Evolutionary conservation across 2,888 invertebrate genomes (phyloP).

Genomic region (Ectemnius cavifrons): DNA sequence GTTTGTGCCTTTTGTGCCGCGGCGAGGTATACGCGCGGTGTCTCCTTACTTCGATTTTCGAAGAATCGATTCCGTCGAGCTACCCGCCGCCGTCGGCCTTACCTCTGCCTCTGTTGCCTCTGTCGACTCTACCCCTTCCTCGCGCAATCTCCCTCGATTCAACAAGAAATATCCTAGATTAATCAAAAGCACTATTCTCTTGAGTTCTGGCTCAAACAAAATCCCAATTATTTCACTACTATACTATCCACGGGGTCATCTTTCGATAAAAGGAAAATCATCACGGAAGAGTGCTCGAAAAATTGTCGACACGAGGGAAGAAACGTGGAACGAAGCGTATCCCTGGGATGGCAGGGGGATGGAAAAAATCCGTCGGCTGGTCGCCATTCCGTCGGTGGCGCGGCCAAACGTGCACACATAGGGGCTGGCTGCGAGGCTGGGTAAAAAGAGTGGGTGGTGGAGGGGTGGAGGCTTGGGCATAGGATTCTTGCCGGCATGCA

Average conservation of each 20-base stretch:
- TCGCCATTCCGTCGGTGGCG: constrained; percentile 57
- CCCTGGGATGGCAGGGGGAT: constrained; percentile 21
- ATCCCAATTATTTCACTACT: too few species aligned
- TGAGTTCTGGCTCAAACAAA: too few species aligned
- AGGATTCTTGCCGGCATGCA: constrained; percentile 44
- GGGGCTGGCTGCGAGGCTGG: too few species aligned
- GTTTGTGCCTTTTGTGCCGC: constrained; percentile 55
- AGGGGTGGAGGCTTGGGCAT: constrained; percentile 6
- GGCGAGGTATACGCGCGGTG: constrained; percentile 42
- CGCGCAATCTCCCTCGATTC: too few species aligned
- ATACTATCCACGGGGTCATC: too few species aligned
- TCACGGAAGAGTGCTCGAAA: too few species aligned
- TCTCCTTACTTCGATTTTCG: constrained; percentile 50
- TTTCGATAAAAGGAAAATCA: too few species aligned
- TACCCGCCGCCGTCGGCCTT: constrained; percentile 9
- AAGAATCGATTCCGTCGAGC: constrained; percentile 46
- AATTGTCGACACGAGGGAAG: background rate
- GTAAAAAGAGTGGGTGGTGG: too few species aligned
- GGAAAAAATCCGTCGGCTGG: constrained; percentile 48
- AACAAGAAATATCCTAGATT: too few species aligned
- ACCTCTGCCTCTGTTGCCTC: background rate
- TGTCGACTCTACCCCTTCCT: too few species aligned
- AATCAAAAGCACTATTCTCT: too few species aligned
- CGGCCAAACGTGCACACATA: background rate
- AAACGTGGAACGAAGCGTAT: constrained; percentile 14